Base-by-base conservation (phyloP, 2,888 invertebrate genomes). In the Iphiclides podalirius region DNA sequence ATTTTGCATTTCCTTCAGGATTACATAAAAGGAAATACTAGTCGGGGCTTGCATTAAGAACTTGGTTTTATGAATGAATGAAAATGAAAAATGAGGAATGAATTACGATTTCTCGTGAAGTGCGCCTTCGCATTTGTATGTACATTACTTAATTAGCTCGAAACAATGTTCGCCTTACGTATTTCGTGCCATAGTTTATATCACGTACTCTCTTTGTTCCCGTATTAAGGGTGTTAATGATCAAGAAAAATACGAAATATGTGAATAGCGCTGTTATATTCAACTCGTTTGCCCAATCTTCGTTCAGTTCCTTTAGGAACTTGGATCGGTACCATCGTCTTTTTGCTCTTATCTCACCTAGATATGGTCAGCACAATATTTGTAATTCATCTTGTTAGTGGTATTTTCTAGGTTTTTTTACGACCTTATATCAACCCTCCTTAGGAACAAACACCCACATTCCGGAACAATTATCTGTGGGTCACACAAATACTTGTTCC, bases 101-200 rank as follows among this genome's bases (percentile, higher is more conserved):
- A 47, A 31, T 20, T 28, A 31, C 14, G n/a, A 12, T 37, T 42
- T 15, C 15, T 15, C 6, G n/a, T 16, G 31, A 26, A 47, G 51
- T 48, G 54, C 46, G 52, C 49, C 47, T 53, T 57, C 55, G 53
- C 55, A 60, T 60, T 53, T 59, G 57, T 57, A 62, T 66, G 63
- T 56, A 63, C 63, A 63, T 66, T 57, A 58, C 53, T 59, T 61
- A 57, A 64, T 63, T 63, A 63, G 58, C 52, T 47, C 59, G 58
- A 55, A 54, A 44, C 50, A 47, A 47, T 46, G 34, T 55, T 58
- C 52, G 50, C 31, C 37, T 54, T 37, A 39, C 48, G 34, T 15
- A 26, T 44, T 47, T 53, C 43, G 12, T 11, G 35, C 34, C 26
- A 31, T 31, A 31, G 44, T 41, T 26, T 42, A 44, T 31, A 47